phyloP scores from a whole-genome alignment of 1,140 invertebrate species.

The Pseudoatta argentina region DNA sequence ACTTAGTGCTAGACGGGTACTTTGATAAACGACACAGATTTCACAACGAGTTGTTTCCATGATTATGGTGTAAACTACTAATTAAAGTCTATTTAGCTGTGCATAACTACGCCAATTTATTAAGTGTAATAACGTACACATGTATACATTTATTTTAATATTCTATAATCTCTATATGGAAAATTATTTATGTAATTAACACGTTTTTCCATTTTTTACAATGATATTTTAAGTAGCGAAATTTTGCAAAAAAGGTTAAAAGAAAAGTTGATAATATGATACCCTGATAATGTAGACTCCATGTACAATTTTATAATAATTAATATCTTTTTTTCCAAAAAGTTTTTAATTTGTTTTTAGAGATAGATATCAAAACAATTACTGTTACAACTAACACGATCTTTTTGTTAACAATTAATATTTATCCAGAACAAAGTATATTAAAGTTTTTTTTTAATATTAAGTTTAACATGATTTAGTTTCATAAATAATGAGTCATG shows the following conservation, averaged over 20 bases:
- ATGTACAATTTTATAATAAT: no score
- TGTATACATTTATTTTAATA: conserved; percentile 1
- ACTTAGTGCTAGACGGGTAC: conserved; percentile 13
- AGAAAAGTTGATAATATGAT: no score
- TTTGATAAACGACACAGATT: conserved; percentile 48
- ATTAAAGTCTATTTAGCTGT: conserved; percentile 50
- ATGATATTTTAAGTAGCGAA: background rate
- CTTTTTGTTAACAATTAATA: background rate
- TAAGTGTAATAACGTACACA: conserved; percentile 8
- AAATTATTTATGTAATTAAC: conserved; percentile 16
- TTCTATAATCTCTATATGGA: background rate
- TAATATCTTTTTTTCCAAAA: no score
- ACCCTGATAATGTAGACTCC: no score
- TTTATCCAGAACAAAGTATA: no score
- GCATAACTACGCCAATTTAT: conserved; percentile 21
- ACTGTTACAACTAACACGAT: no score
- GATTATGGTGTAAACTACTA: conserved; percentile 45
- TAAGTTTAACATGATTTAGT: no score
- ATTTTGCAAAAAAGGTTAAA: background rate
- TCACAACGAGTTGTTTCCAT: conserved; percentile 35
- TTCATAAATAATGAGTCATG: no score
- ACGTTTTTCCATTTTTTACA: background rate
- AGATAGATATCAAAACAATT: no score
- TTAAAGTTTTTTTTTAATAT: no score
- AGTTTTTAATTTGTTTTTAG: no score